These are phyloP conservation scores for Bucorvus abyssinicus DNA, from an alignment of 2,797 vertebrate genomes.

Conservation along the genomic window DNA sequence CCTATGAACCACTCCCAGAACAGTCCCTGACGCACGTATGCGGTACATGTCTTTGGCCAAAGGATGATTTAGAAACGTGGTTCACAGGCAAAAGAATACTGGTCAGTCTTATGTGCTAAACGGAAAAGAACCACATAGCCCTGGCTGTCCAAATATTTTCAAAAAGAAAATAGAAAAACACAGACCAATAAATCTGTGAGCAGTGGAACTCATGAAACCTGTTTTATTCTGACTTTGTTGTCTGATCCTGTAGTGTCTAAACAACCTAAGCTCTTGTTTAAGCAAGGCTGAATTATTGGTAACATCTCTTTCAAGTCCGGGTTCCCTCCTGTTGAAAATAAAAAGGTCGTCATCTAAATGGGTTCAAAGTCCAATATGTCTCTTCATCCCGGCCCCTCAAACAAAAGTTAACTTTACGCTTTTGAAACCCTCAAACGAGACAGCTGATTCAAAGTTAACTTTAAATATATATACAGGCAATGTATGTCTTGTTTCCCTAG, in stretches of 20 bases:
- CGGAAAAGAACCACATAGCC: neutral
- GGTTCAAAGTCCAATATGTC: neutral
- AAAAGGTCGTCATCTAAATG: neutral
- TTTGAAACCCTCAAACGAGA: neutral
- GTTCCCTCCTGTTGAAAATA: neutral
- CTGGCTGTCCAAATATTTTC: neutral
- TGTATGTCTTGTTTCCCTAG: neutral
- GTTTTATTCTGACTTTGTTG: neutral
- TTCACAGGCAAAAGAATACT: neutral
- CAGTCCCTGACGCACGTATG: neutral
- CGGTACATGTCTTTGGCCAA: neutral
- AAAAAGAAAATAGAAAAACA: neutral
- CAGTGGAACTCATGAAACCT: neutral
- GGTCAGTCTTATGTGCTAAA: neutral
- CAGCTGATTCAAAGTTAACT: neutral
- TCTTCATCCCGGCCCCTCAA: neutral
- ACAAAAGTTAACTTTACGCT: neutral
- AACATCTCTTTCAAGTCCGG: neutral
- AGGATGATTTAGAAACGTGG: neutral
- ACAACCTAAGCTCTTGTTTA: neutral
- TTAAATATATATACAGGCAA: neutral
- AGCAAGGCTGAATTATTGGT: neutral
- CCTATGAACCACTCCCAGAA: neutral
- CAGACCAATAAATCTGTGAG: neutral
- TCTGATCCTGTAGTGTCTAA: neutral